phyloP scores from a whole-genome alignment of 2,113 vertebrate species.

The Varanus salvator region DNA sequence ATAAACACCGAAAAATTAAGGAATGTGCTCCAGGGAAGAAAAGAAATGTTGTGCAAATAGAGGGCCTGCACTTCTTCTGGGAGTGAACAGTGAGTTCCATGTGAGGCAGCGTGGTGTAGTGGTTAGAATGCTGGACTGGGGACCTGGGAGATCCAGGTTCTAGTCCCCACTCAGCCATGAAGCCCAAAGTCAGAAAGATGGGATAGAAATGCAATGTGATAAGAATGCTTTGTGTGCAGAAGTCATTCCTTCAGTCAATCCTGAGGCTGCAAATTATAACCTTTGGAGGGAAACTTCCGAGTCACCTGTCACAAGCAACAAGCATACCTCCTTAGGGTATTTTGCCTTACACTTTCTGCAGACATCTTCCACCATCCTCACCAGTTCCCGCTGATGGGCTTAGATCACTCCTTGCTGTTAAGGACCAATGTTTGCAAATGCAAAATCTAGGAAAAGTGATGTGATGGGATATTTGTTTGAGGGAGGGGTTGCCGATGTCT shows the following conservation, averaged over 20 bases:
- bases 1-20: no score
- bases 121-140: no score
- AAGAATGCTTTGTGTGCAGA: not conserved
- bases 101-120: no score
- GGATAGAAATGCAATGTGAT: no score
- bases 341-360: not conserved
- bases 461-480: not conserved
- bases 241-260: not conserved
- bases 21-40: not conserved
- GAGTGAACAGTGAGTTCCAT: constrained; percentile 4
- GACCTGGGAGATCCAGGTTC: no score
- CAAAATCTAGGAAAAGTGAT: not conserved
- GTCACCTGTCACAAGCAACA: not conserved
- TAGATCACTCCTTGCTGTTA: not conserved
- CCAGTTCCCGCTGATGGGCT: not conserved
- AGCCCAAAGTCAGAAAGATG: no score
- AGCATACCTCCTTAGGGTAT: not conserved
- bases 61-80: not conserved
- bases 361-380: not conserved
- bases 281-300: not conserved
- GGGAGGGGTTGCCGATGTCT: not conserved
- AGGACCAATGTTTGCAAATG: not conserved
- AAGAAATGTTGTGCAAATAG: not conserved
- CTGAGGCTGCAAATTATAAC: not conserved
- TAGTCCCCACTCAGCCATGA: no score